These are phyloP conservation scores for Trichoplusia ni DNA, from an alignment of 1,140 invertebrate genomes.

Conservation along the genomic window DNA sequence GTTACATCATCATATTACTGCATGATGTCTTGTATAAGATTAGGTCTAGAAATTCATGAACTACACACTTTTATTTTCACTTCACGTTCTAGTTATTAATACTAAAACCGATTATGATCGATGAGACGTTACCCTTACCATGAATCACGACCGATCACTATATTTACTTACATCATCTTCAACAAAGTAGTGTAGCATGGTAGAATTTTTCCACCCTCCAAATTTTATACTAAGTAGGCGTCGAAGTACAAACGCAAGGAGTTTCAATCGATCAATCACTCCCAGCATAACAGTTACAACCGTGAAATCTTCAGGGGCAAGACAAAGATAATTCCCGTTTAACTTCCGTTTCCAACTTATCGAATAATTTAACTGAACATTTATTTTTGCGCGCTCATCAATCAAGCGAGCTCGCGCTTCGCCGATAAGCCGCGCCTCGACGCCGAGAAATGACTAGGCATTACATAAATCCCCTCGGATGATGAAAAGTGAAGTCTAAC, in stretches of 20 bases:
- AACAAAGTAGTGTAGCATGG: neutral
- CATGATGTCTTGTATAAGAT: too few species aligned
- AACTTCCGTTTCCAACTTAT: slow-evolving; percentile 83
- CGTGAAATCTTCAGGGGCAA: slow-evolving; percentile 77
- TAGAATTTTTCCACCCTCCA: slow-evolving; percentile 12
- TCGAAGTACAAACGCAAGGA: slow-evolving; percentile 10
- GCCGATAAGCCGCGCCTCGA: slow-evolving; percentile 77
- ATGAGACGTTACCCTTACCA: too few species aligned
- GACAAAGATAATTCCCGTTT: slow-evolving; percentile 82
- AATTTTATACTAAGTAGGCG: slow-evolving; percentile 19
- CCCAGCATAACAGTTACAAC: slow-evolving; percentile 75
- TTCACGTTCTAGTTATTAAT: too few species aligned
- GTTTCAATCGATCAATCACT: slow-evolving; percentile 71
- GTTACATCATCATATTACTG: too few species aligned
- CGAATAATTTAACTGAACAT: slow-evolving; percentile 83
- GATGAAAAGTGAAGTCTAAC: slow-evolving; percentile 83
- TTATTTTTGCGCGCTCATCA: slow-evolving; percentile 83
- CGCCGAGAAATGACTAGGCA: slow-evolving; percentile 83
- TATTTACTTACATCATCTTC: neutral
- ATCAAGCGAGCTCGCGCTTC: slow-evolving; percentile 79
- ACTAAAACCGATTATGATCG: too few species aligned
- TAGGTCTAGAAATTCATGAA: too few species aligned
- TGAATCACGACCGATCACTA: too few species aligned
- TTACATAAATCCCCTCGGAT: slow-evolving; percentile 83
- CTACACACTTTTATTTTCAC: too few species aligned